Conservation (phyloP, 2,113 vertebrate genomes). For the Pachyramphus minor region DNA sequence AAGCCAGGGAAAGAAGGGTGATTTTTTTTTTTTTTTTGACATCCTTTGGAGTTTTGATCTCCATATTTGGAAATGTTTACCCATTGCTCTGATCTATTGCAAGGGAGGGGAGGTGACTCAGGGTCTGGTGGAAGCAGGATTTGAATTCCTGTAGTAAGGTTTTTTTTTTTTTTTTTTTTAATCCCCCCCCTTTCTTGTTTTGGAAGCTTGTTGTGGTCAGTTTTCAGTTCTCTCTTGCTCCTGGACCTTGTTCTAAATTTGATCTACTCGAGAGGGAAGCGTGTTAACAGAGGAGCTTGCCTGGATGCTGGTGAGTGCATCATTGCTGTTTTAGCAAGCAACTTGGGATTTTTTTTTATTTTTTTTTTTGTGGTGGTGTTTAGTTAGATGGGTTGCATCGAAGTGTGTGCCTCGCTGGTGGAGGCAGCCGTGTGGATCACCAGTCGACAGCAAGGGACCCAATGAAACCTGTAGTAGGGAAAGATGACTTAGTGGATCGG, state of each 20-base stretch:
- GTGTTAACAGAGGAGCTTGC: constrained; percentile 25
- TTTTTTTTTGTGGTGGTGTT: background rate
- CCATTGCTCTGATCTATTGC: constrained; percentile 89
- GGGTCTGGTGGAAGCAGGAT: constrained; percentile 79
- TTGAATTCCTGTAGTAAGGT: constrained; percentile 78
- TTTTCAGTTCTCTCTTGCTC: constrained; percentile 63
- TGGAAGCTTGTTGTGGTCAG: constrained; percentile 66
- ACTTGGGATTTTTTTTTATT: background rate
- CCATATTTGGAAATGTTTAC: constrained; percentile 99
- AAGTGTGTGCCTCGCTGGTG: background rate
- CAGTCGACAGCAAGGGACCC: constrained; percentile 12
- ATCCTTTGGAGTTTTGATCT: constrained; percentile 85
- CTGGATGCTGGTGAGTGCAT: constrained; percentile 69
- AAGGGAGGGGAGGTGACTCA: constrained; percentile 83
- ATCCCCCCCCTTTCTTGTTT: constrained; percentile 44
- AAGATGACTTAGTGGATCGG: background rate
- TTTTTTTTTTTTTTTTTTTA: background rate
- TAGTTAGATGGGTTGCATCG: background rate
- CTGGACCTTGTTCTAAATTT: constrained; percentile 59
- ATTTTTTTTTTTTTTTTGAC: constrained; percentile 80
- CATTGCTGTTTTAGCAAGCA: background rate
- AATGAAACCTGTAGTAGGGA: background rate
- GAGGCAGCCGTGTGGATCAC: background rate
- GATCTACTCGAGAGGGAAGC: constrained; percentile 9
- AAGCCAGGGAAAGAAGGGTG: constrained; percentile 76